These are phyloP conservation scores for Enteromius thamalakanensis DNA, from an alignment of 2,797 vertebrate genomes.

Conservation along the genomic window DNA sequence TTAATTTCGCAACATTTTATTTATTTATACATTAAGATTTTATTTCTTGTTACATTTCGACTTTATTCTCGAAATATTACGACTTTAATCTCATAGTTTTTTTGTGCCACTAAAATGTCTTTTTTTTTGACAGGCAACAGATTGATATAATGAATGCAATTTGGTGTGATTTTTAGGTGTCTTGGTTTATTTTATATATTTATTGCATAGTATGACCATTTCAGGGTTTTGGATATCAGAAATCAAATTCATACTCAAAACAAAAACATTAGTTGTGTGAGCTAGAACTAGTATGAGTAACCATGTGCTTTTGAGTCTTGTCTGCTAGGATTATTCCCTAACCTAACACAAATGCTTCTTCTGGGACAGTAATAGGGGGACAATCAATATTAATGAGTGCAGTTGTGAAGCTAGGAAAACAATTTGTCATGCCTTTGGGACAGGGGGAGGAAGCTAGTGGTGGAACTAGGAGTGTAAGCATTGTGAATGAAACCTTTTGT, in stretches of 20 bases:
- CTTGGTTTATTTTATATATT: background rate
- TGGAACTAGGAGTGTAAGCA: conserved; percentile 54
- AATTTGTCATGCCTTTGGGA: conserved; percentile 45
- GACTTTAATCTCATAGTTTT: too few relatives aligned
- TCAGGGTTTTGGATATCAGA: background rate
- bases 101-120: background rate
- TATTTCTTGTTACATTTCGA: too few relatives aligned
- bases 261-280: background rate
- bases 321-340: background rate
- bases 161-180: background rate
- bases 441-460: conserved; percentile 47
- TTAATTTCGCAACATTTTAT: too few relatives aligned
- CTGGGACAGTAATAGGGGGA: background rate
- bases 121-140: background rate
- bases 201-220: background rate
- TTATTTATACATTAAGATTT: too few relatives aligned
- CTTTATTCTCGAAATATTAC: too few relatives aligned
- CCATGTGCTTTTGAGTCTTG: background rate
- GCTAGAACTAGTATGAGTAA: background rate
- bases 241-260: background rate
- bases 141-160: background rate
- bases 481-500: conserved; percentile 64
- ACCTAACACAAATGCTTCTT: background rate
- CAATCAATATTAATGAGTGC: conserved; percentile 41
- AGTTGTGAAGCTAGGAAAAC: conserved; percentile 49